Base-by-base conservation (phyloP, 2,888 invertebrate genomes). In the Parelbella ahira region DNA sequence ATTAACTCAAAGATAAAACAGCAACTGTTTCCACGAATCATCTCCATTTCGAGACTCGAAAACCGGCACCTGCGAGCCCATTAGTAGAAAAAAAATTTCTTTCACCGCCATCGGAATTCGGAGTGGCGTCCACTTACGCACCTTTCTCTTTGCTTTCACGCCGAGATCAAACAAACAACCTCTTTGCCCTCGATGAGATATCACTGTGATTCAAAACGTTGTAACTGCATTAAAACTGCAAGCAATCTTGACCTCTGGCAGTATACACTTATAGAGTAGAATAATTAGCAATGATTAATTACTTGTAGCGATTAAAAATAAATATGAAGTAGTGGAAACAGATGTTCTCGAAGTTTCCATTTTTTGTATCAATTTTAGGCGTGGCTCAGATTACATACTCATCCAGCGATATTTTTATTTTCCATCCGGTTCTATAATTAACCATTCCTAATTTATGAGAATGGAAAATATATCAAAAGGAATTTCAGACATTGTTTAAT, bases 91-190 rank as follows among this genome's bases (percentile, higher is more conserved):
- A 74, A 69, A 69, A 63, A 58, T 46, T n/a, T 77, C 72, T 80
- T 73, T 78, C 73, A 66, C 73, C 65, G 47, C 42, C 63, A 34
- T 50, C 47, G 79, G 83, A 80, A 84, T 83, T 84, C 63, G 79
- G 81, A 49, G 45, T 41, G 19, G 33, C 53, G 60, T 60, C 61
- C 58, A 62, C 55, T 52, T 61, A 56, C 51, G 41, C 57, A 63
- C 75, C 80, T 84, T 84, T 84, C 84, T 74, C 81, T 56, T 59
- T 30, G 74, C 84, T 84, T 84, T 84, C 83, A 67, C 77, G 49
- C 56, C 51, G 62, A 69, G 68, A 56, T 51, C 57, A 52, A 57
- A 47, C 47, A 37, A 36, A 69, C 74, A 74, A 76, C 71, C 72
- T 71, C 63, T 59, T 62, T 72, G 75, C 63, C 73, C 72, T 62